These are phyloP conservation scores for Rotaria sp. DNA, from an alignment of 2,888 invertebrate genomes.

Conservation along the genomic window DNA sequence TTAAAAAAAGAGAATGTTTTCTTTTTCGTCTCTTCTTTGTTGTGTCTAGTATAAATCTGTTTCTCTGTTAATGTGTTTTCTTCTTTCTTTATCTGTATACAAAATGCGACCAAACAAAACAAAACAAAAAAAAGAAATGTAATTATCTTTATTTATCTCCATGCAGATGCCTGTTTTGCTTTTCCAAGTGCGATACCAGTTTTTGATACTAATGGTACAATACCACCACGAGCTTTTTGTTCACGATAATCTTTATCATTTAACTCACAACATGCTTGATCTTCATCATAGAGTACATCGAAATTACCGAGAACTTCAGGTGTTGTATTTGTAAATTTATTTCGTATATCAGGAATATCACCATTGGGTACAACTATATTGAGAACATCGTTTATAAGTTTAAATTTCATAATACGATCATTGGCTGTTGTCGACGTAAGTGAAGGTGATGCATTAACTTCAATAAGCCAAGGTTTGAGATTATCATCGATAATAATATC, in stretches of 20 bases:
- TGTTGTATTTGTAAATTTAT: not conserved
- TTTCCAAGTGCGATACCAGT: not conserved
- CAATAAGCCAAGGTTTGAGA: slow-evolving; percentile 84
- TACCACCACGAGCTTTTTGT: slow-evolving; percentile 38
- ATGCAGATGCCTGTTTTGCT: slow-evolving; percentile 7
- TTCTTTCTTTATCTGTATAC: slow-evolving; percentile 13
- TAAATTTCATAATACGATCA: slow-evolving; percentile 84
- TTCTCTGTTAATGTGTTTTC: not conserved
- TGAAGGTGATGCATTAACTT: slow-evolving; percentile 90
- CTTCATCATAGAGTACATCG: slow-evolving; percentile 40
- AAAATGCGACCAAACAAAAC: not conserved
- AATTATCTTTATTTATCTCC: slow-evolving; percentile 25
- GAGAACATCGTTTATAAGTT: slow-evolving; percentile 82
- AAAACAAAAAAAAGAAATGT: not conserved
- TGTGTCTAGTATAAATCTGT: slow-evolving; percentile 7
- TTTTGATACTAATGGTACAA: slow-evolving; percentile 29
- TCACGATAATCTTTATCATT: slow-evolving; percentile 37
- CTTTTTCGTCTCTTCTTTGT: not conserved
- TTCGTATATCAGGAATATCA: slow-evolving; percentile 67
- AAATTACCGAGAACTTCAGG: slow-evolving; percentile 38
- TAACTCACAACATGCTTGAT: slow-evolving; percentile 30
- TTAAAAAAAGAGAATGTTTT: not conserved
- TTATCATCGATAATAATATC: slow-evolving; percentile 90
- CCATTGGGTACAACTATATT: slow-evolving; percentile 80
- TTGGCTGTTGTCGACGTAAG: slow-evolving; percentile 85